phyloP scores from a whole-genome alignment of 2,113 vertebrate species.

The Caretta caretta region DNA sequence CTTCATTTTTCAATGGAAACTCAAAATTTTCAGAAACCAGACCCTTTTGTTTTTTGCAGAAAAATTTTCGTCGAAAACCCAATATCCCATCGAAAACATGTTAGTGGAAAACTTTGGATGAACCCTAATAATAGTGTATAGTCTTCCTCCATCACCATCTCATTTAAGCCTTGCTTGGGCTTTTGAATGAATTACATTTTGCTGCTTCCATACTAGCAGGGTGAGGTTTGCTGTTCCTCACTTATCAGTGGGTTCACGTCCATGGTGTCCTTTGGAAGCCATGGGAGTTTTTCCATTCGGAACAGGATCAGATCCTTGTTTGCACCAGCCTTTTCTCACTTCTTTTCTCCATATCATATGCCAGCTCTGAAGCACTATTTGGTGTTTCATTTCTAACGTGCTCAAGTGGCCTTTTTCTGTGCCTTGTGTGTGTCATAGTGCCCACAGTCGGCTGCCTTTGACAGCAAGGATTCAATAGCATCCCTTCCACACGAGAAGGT shows the following conservation, averaged over 20 bases:
- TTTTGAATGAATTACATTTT: not conserved
- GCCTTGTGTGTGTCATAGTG: slow-evolving; percentile 26
- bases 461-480: slow-evolving; percentile 45
- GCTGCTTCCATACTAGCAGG: not conserved
- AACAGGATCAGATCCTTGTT: not conserved
- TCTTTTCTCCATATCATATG: not conserved
- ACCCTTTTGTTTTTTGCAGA: not conserved
- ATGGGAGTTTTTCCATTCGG: not conserved
- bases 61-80: not conserved
- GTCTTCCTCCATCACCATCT: not conserved
- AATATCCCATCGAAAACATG: not conserved
- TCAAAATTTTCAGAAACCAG: not conserved
- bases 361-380: not conserved
- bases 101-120: not conserved
- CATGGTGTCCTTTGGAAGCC: not conserved
- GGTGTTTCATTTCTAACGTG: slow-evolving; percentile 33
- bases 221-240: not conserved
- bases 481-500: slow-evolving; percentile 71
- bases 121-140: not conserved
- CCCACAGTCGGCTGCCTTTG: slow-evolving; percentile 46
- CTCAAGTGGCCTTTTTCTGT: slow-evolving; percentile 31
- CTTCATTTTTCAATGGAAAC: not conserved
- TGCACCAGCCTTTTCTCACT: not conserved
- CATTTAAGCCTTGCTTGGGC: not conserved
- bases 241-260: not conserved